Base-by-base conservation (phyloP, 37 sponge, comb jelly and placozoan species). In the Theonella swinhoei region DNA sequence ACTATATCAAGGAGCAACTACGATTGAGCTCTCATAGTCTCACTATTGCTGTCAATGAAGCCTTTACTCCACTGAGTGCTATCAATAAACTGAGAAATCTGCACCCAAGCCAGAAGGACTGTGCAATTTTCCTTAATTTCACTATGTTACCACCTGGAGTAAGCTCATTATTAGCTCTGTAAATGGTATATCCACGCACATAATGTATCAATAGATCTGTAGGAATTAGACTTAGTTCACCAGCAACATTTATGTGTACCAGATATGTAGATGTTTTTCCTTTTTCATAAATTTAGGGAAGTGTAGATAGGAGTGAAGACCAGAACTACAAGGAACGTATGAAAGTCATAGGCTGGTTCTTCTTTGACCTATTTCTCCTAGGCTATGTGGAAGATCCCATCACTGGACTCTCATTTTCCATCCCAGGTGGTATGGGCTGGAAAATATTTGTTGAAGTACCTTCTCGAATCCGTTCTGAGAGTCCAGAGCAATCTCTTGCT, bases 311-410 rank as follows among this genome's bases (percentile, higher is more conserved):
- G 14, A 17, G 3, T 17, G 86, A 91, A 75, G 64, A 71, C 38
- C 34, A 77, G 42, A 67, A 54, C 8, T 94, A 90, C 79, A 42
- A 72, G 9, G 68, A 87, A 38, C 64, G 90, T 36, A 87, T 93
- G 70, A 83, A 82, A 19, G 47, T 75, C 3, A 73, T 95, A 3
- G 74, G 80, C n/a, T 92, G 95, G 92, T 95, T 95, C 79, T 88
- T 95, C 74, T 95, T 91, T 79, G 81, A 91, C 66, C 74, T 95
- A 30, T 66, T 95, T 42, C 77, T 91, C 34, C 73, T 95, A 25
- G 95, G 95, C 39, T 95, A 91, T 88, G 95, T 95, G 60, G 89
- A 95, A 64, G 92, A 95, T 76, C 79, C 80, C 0, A 68, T 80
- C 62, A 92, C 83, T 73, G 96, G 96, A 7, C 42, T 37, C 39